Percentiles rank a stretch among this genome's conserved stretches.
Evolutionary conservation across 2,888 invertebrate species (phyloP).

Genomic region (Ophion ellenae): DNA sequence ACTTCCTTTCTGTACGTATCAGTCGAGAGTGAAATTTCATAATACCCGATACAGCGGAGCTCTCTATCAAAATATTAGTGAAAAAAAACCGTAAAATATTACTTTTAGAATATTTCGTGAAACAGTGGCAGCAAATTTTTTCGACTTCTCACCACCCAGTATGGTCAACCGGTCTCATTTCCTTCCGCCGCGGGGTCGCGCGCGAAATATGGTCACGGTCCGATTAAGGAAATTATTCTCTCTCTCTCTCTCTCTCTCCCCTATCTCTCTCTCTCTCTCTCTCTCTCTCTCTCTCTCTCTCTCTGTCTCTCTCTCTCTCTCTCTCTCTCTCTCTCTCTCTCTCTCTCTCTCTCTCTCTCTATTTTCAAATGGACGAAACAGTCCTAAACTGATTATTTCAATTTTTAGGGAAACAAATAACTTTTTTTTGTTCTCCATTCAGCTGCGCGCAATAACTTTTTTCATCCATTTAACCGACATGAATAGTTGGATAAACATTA

Average conservation of each 20-base stretch:
- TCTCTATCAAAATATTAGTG: too few relatives aligned
- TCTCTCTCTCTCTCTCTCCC: neutral
- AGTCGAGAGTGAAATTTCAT: too few relatives aligned
- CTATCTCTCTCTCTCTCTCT: neutral
- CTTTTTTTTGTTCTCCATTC: neutral
- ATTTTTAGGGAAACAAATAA: neutral
- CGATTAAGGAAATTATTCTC: neutral
- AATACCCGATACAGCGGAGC: too few relatives aligned
- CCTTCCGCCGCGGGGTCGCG: too few relatives aligned
- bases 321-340: neutral
- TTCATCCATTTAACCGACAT: neutral
- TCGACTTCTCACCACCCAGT: too few relatives aligned
- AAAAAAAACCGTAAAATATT: too few relatives aligned
- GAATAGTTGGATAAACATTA: slow-evolving; percentile 33
- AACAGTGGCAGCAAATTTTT: too few relatives aligned
- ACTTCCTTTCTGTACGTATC: too few relatives aligned
- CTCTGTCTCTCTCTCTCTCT: neutral
- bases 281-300: neutral
- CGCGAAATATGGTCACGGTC: too few relatives aligned
- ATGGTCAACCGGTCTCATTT: too few relatives aligned
- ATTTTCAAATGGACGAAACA: neutral
- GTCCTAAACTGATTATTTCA: neutral
- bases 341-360: neutral
- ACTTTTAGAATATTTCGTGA: too few relatives aligned
- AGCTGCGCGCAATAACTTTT: neutral